Base-by-base conservation (phyloP, 2,888 invertebrate species). In the Eupithecia abbreviata region DNA sequence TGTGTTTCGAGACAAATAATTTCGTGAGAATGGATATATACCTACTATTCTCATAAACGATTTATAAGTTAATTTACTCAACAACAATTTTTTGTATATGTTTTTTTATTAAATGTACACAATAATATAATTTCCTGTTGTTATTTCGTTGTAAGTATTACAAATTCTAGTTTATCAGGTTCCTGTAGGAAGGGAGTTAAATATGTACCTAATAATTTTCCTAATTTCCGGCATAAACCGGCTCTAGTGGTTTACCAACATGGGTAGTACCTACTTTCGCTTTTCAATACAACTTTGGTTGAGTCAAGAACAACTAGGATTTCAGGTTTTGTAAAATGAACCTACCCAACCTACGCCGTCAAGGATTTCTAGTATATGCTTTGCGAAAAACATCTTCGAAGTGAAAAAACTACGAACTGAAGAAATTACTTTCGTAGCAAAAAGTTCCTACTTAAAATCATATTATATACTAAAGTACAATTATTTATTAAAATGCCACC, bases 221-320 rank as follows among this genome's bases (percentile, higher is more conserved):
- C 41, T 66, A 0, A 41, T 66, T 15, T 65, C 65, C 65, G 1
- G 12, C 13, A 41, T 41, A 41, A 65, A 15, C 42, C 42, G 41
- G 65, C 9, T 66, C 15, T 13, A 41, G n/a, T 55, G n/a, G 3
- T 6, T n/a, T 55, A 55, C 42, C 65, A 41, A 42, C 13, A 66
- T 66, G 41, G 41, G 12, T 65, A 42, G 13, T 66, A 66, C 65
- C 42, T 62, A 66, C 65, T 66, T 62, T 66, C 13, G 65, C 65
- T 58, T 66, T 66, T 66, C 15, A 42, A 42, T 5, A 66, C 41
- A 5, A 42, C 65, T 66, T 66, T 41, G 41, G 65, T 41, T 5
- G 41, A 65, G 41, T 13, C 65, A 41, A 65, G 41, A 65, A 13
- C n/a, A 13, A 65, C 65, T 41, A 65, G 13, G 65, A 65, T 41